Evolutionary conservation across 2,113 vertebrate genomes (phyloP), one percentile per base, ranked within the genome.

Genomic region (Corapipo altera): DNA sequence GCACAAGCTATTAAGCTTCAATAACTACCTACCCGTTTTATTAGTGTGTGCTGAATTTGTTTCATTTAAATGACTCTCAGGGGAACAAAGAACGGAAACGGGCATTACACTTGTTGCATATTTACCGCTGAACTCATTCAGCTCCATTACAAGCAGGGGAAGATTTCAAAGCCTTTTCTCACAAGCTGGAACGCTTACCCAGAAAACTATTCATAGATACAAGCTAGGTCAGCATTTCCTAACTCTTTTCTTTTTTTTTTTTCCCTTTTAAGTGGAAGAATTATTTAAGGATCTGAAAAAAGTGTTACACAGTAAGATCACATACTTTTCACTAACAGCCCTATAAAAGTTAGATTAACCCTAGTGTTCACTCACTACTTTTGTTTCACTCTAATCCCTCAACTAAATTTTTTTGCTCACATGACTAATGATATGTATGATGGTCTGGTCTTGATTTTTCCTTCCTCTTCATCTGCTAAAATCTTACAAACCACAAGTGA

Each of bases 31-130:
- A 59, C 86, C 61, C 86, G 75, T 80, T 97, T 95, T 52, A 95
- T 96, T 97, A 92, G 70, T 3, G 57, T 46, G 61, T 57, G 13
- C 69, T 69, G 95, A 67, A 91, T 91, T 95, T 97, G 84, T 76
- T 94, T 88, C 26, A 33, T 59, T 91, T 59, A 27, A 95, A 92
- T 33, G 91, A 71, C 86, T 92, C 89, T 32, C 76, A 0, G 66
- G 84, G 84, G 96, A 97, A 82, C 86, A 87, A 94, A 72, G 93
- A 69, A 46, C 5, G 52, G 95, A 95, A 97, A 57, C 9, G 11
- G 83, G 84, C 86, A 61, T 85, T 94, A 65, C 93, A 95, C 89
- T 95, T 95, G 95, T 91, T 96, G 94, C 91, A 81, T 95, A 89
- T 95, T 96, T 88, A 94, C 93, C 2, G 1, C 64, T 37, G 55